Base-by-base conservation (phyloP, 2,888 invertebrate species). In the Ceraclea dissimilis region DNA sequence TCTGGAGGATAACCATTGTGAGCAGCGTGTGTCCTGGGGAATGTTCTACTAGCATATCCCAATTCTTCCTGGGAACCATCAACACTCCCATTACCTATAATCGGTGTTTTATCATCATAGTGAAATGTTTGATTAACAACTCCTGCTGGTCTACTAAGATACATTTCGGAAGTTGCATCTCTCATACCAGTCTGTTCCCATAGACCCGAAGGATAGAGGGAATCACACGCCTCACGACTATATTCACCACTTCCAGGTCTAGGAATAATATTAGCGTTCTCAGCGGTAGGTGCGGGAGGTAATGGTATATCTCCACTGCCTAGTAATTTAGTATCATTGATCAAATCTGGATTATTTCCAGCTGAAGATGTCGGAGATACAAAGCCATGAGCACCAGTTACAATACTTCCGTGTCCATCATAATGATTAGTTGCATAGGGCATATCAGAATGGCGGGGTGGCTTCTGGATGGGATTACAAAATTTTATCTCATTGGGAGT, bases 301-400 rank as follows among this genome's bases (percentile, higher is more conserved):
- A 71, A 70, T 0, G 70, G 67, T 51, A 75, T 70, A 58, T 79
- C 79, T 17, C 72, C 75, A 59, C 76, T 78, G 60, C 82, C 85
- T 58, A 82, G 80, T 49, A 83, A 80, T 69, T 85, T 81, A 2
- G 90, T 90, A 67, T 91, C 91, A 66, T 89, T 88, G 66, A 92
- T 91, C 62, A 92, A 77, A 70, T 91, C 91, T 2, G 91, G 91
- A 70, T 91, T 90, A 65, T 91, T 90, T 65, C 83, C 80, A 61
- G 84, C 83, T 63, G 86, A 82, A 39, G 85, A 84, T 43, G 86
- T 84, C 31, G 88, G 87, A 21, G 88, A 88, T 20, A 88, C 85
- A 64, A 85, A 87, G 1, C 85, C 79, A 62, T 82, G 80, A 16
- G 79, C 76, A 10, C 82, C 78, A 26, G 84, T 80, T 55, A 85